A percentile compares a stretch with the other conserved stretches of the same genome.
Conservation (phyloP, 2,797 vertebrate species). For the Phrynocephalus guinanensis region DNA sequence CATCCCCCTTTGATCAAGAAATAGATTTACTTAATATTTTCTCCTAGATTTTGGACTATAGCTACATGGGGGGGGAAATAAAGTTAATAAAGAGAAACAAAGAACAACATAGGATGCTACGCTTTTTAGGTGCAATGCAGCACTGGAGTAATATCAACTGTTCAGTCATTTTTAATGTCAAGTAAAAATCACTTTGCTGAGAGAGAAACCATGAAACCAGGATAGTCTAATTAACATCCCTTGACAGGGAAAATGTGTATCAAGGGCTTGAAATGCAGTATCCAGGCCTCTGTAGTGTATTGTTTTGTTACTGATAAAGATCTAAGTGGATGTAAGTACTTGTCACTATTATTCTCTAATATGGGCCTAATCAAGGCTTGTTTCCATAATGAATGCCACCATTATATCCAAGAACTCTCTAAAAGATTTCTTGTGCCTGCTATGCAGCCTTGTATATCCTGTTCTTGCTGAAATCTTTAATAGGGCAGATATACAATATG, state of each 20-base stretch:
- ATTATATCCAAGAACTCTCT: conserved; percentile 35
- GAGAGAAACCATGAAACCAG: background rate
- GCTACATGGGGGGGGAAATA: background rate
- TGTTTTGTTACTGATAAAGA: background rate
- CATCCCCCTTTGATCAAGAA: background rate
- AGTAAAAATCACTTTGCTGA: background rate
- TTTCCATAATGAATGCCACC: conserved; percentile 41
- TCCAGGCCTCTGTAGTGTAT: background rate
- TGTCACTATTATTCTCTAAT: background rate
- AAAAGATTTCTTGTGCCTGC: conserved; percentile 58
- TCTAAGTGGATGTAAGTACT: background rate
- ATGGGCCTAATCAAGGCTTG: conserved; percentile 19
- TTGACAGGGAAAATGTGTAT: background rate
- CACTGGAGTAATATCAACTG: background rate
- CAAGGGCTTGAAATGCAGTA: background rate
- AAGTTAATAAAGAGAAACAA: background rate
- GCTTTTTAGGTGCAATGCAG: background rate
- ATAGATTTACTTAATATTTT: background rate
- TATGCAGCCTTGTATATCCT: conserved; percentile 49
- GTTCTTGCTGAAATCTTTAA: conserved; percentile 55
- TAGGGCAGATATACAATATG: conserved; percentile 28
- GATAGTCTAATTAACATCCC: background rate
- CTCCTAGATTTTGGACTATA: background rate
- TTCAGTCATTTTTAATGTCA: background rate
- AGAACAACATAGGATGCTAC: background rate